These are phyloP conservation scores for Mastigias papua DNA, from an alignment of 30 jellyfish, hydroid and myxozoan genomes.

Conservation along the genomic window DNA sequence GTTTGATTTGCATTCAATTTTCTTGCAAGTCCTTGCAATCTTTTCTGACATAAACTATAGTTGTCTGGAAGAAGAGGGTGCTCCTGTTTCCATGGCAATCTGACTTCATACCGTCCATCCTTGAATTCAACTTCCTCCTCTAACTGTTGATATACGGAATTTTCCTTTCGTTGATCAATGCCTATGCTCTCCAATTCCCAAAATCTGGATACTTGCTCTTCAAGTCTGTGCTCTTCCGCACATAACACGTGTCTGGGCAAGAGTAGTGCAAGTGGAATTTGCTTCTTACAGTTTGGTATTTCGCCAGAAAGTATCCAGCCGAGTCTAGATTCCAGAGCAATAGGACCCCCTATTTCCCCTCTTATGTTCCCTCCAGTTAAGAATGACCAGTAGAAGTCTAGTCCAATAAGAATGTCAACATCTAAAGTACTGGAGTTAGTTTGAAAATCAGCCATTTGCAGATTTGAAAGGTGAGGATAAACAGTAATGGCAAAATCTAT, in stretches of 20 bases:
- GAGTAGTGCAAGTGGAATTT: background rate
- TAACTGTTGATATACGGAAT: background rate
- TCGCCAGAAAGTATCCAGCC: conserved; percentile 53
- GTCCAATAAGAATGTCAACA: conserved; percentile 41
- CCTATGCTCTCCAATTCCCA: conserved; percentile 45
- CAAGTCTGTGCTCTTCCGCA: conserved; percentile 16
- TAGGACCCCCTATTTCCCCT: conserved; percentile 58
- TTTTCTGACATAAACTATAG: conserved; percentile 3
- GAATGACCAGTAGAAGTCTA: conserved; percentile 44
- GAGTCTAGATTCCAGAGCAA: conserved; percentile 16
- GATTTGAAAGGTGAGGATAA: background rate
- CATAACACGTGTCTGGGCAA: conserved; percentile 26
- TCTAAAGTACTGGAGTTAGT: background rate
- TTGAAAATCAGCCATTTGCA: background rate
- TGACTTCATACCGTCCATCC: conserved; percentile 58
- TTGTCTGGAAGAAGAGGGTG: conserved; percentile 50
- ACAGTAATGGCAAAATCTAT: background rate
- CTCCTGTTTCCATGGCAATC: conserved; percentile 46
- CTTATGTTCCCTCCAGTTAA: conserved; percentile 13
- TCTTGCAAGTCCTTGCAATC: conserved; percentile 7
- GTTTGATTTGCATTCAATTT: conserved; percentile 39
- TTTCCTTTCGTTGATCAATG: background rate
- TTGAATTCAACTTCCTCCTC: conserved; percentile 24
- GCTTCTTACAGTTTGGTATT: background rate
- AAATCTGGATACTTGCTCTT: background rate